Conservation (phyloP, 2,888 invertebrate species). For the Phyllotreta cruciferae region DNA sequence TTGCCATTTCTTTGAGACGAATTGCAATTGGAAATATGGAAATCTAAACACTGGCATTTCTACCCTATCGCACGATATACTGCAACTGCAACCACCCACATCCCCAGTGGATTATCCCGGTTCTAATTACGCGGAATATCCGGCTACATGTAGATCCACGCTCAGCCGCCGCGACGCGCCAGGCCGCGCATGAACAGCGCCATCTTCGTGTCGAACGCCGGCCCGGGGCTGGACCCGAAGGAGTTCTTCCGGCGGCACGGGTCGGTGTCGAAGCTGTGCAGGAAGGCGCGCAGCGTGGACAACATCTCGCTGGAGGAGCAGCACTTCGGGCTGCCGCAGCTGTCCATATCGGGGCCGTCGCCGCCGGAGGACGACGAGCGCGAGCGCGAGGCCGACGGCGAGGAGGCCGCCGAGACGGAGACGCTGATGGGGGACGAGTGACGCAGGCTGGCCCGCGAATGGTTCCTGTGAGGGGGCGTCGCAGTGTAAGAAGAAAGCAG, state of each 20-base stretch:
- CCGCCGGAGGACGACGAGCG: constrained; percentile 44
- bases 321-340: constrained; percentile 72
- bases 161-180: constrained; percentile 62
- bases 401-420: constrained; percentile 30
- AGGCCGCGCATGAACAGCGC: constrained; percentile 86
- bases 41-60: too few species aligned
- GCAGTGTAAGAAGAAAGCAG: neutral
- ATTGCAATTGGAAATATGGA: too few species aligned
- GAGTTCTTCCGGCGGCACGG: constrained; percentile 82
- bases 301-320: constrained; percentile 68
- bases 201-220: constrained; percentile 80
- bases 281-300: constrained; percentile 80
- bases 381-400: constrained; percentile 22
- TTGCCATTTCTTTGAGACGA: too few species aligned
- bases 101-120: too few species aligned
- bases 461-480: constrained; percentile 4
- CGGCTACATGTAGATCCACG: constrained; percentile 43
- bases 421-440: constrained; percentile 38
- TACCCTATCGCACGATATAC: too few species aligned
- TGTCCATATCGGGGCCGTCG: constrained; percentile 71
- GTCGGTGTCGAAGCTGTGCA: constrained; percentile 79
- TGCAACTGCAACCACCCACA: too few species aligned
- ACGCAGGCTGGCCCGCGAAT: constrained; percentile 6
- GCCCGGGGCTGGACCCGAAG: constrained; percentile 78
- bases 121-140: neutral